phyloP scores from a whole-genome alignment of 2,888 invertebrate genomes.

The Antheraea assamensis region DNA sequence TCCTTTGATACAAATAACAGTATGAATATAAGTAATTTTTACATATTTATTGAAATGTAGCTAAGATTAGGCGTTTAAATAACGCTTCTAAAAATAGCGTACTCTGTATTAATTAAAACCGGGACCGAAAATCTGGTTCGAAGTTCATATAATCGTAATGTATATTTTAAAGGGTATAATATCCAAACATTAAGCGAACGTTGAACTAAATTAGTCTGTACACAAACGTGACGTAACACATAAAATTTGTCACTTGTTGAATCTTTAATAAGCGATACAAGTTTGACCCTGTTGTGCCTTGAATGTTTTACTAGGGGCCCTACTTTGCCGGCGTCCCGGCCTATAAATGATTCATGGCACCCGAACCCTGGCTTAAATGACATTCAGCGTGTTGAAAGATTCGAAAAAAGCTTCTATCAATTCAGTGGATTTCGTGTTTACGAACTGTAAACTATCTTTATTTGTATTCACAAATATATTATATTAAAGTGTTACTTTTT shows the following conservation, averaged over 20 bases:
- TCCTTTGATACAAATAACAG: too few relatives aligned
- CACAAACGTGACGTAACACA: conserved; percentile 31
- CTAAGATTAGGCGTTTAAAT: too few relatives aligned
- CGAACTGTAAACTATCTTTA: conserved; percentile 9
- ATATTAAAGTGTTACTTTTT: too few relatives aligned
- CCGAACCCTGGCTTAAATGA: conserved; percentile 30
- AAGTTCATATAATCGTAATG: background rate
- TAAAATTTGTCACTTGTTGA: conserved; percentile 37
- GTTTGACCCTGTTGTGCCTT: conserved; percentile 35
- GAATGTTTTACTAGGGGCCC: conserved; percentile 50
- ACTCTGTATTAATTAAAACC: background rate
- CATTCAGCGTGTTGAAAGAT: conserved; percentile 23
- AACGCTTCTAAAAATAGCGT: background rate
- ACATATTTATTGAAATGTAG: too few relatives aligned
- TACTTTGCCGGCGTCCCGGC: conserved; percentile 43
- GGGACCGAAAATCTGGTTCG: background rate
- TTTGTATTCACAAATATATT: too few relatives aligned
- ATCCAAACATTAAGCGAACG: background rate
- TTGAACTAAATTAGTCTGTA: conserved; percentile 17
- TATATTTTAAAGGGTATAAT: background rate
- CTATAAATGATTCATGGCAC: conserved; percentile 59
- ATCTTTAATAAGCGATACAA: conserved; percentile 39
- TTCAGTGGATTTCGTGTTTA: conserved; percentile 17
- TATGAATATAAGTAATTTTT: too few relatives aligned
- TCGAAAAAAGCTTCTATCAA: conserved; percentile 23